These are phyloP conservation scores for Haplotaxodon microlepis DNA, from an alignment of 2,113 vertebrate genomes.

Conservation along the genomic window DNA sequence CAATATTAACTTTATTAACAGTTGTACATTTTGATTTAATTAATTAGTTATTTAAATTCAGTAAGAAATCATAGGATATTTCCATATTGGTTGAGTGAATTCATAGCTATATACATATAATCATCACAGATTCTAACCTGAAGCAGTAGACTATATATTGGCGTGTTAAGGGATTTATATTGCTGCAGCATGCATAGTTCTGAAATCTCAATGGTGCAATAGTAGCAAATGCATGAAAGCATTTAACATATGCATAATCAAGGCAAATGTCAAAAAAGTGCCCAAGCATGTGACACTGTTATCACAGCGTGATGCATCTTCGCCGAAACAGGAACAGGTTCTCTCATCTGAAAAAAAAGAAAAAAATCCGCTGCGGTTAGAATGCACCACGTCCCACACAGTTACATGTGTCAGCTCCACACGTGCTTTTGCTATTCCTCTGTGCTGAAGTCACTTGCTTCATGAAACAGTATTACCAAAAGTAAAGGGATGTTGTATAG, in stretches of 20 bases:
- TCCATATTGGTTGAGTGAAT: not conserved
- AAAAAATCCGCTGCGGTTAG: not conserved
- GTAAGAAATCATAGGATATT: not conserved
- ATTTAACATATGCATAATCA: constrained; percentile 40
- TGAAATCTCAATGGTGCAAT: not conserved
- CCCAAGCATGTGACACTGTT: constrained; percentile 27
- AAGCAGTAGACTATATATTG: not conserved
- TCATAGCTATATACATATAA: not conserved
- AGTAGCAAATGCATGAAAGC: not conserved
- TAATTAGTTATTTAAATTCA: not conserved
- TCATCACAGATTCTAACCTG: not conserved
- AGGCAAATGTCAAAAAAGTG: constrained; percentile 38
- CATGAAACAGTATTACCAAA: not conserved
- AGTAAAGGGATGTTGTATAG: not conserved
- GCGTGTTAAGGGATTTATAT: not conserved
- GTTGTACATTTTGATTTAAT: not conserved
- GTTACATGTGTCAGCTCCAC: not conserved
- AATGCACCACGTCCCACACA: constrained; percentile 22
- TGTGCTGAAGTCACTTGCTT: not conserved
- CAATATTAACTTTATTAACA: not conserved
- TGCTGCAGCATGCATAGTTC: not conserved
- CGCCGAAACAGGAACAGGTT: not conserved
- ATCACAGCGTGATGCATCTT: constrained; percentile 31
- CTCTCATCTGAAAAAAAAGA: not conserved
- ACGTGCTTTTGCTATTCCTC: not conserved